Evolutionary conservation across 2,797 vertebrate species (phyloP).

Genomic region (Sphaeramia orbicularis): DNA sequence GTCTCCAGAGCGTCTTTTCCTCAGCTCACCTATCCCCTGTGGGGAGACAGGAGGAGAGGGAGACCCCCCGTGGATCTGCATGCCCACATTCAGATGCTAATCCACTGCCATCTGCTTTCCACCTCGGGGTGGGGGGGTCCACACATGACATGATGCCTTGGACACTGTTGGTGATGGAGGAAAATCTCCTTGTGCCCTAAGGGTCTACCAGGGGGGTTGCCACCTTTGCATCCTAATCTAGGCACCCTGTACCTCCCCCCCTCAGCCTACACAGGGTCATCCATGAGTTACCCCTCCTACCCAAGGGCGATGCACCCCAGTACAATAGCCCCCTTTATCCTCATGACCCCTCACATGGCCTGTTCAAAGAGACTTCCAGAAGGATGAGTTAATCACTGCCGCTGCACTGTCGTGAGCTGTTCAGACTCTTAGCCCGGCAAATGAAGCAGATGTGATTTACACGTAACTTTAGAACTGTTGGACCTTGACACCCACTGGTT

Average conservation of each 20-base stretch:
- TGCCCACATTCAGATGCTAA: conserved; percentile 76
- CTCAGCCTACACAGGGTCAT: conserved; percentile 27
- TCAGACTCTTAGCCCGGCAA: conserved; percentile 17
- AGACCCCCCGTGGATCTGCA: conserved; percentile 36
- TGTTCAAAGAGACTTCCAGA: conserved; percentile 51
- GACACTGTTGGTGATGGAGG: background rate
- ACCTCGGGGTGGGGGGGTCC: conserved; percentile 19
- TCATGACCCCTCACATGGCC: conserved; percentile 35
- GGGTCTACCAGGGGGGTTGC: conserved; percentile 28
- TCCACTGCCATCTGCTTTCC: conserved; percentile 75
- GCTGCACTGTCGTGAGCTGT: background rate
- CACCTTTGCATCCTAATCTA: conserved; percentile 37
- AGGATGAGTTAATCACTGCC: conserved; percentile 52
- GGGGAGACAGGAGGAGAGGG: conserved; percentile 37
- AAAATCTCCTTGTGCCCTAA: conserved; percentile 31
- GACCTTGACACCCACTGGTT: conserved; percentile 56
- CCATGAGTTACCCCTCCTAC: conserved; percentile 22
- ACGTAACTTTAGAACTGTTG: conserved; percentile 14
- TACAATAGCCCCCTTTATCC: conserved; percentile 48
- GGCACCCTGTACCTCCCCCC: background rate
- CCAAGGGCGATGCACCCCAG: conserved; percentile 29
- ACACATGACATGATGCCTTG: conserved; percentile 11
- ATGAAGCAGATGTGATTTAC: conserved; percentile 65
- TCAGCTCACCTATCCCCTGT: conserved; percentile 53
- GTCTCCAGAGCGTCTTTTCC: conserved; percentile 32